phyloP scores from a whole-genome alignment of 2,113 vertebrate species.

The Meles meles region DNA sequence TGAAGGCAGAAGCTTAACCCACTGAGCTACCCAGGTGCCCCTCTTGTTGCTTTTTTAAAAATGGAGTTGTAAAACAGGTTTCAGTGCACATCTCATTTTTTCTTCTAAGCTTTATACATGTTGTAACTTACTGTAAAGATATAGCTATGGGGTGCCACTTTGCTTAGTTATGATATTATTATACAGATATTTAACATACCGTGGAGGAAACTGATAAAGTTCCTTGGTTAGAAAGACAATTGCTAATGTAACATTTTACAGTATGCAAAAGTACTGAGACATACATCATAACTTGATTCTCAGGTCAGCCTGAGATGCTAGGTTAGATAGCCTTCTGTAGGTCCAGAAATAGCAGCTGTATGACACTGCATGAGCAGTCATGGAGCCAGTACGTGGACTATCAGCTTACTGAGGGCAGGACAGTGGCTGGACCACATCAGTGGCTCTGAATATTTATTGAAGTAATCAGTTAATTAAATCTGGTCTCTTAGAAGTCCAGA shows the following conservation, averaged over 20 bases:
- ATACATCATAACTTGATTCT: not conserved
- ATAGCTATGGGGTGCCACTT: not conserved
- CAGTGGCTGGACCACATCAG: not conserved
- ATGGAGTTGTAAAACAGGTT: not conserved
- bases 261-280: not conserved
- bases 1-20: too few relatives aligned
- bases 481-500: not conserved
- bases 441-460: not conserved
- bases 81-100: not conserved
- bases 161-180: not conserved
- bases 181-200: not conserved
- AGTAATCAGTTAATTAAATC: not conserved
- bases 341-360: fast-evolving
- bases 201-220: fast-evolving
- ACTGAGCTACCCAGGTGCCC: too few relatives aligned
- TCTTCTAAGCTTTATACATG: not conserved
- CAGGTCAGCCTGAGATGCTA: not conserved
- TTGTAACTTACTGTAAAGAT: not conserved
- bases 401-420: not conserved
- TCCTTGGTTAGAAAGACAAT: not conserved
- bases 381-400: fast-evolving
- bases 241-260: not conserved
- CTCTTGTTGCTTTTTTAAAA: not conserved
- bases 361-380: fast-evolving
- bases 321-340: not conserved